Base-by-base conservation (phyloP, 2,888 invertebrate species). In the Torymus texanus region DNA sequence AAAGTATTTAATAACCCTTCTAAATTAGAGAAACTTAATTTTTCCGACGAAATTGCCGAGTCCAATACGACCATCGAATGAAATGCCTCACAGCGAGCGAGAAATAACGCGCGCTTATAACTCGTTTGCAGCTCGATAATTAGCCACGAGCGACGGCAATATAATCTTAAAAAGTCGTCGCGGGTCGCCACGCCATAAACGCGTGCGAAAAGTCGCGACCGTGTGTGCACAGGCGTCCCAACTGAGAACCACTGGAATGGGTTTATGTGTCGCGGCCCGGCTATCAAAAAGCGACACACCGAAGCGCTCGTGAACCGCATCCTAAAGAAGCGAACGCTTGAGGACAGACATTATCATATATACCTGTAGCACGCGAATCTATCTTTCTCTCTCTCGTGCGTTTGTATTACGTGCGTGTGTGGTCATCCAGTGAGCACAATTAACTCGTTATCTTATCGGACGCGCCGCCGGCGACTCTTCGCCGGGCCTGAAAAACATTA, bases 401-500 rank as follows among this genome's bases (percentile, higher is more conserved):
- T 58, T 41, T 41, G 41, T 41, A 41, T 41, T 41, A 41, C 41
- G 50, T 14, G 88, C 87, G 88, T 88, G 88, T 88, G 89, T 88
- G 88, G 88, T 88, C 89, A 88, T 85, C 85, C 87, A 87, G 88
- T 87, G 88, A 87, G 89, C 89, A 90, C 90, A 90, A 90, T 90
- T 90, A 90, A 90, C 90, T 90, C 89, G 90, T 90, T 89, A 90
- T 90, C 90, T 90, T 90, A 90, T 90, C 90, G 88, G 85, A 85
- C 75, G 84, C 75, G 83, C 81, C 71, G 73, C 79, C 80, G 78
- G 78, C 79, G 72, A 73, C 53, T 71, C 56, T 73, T 67, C 68
- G 41, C 41, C 8, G 16, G 53, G 56, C 59, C 59, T 58, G 51
- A 74, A 75, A 88, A 89, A 89, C 89, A 88, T 88, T 88, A 88